Conservation (phyloP, 2,113 vertebrate species). For the Toxotes chatareus region DNA sequence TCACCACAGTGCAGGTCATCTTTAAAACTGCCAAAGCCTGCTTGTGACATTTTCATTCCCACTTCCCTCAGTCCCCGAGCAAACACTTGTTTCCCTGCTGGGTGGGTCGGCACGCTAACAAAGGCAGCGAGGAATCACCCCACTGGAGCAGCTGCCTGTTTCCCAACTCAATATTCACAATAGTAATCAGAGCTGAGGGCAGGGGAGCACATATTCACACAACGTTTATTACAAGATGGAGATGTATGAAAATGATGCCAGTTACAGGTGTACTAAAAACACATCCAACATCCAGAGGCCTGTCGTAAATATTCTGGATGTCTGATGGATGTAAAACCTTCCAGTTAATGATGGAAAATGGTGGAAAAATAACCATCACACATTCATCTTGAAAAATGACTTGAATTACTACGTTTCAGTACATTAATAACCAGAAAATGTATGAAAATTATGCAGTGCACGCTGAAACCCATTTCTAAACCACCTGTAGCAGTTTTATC, state of each 20-base stretch:
- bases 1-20: constrained; percentile 85
- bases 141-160: constrained; percentile 79
- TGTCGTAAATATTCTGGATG: background rate
- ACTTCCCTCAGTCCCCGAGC: constrained; percentile 54
- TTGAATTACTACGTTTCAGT: constrained; percentile 18
- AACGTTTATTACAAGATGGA: background rate
- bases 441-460: constrained; percentile 1
- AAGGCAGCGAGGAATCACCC: constrained; percentile 63
- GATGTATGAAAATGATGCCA: background rate
- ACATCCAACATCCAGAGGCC: background rate
- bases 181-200: constrained; percentile 65
- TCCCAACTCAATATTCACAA: constrained; percentile 76
- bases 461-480: background rate
- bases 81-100: constrained; percentile 76
- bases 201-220: background rate
- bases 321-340: background rate
- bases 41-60: constrained; percentile 71
- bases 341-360: background rate
- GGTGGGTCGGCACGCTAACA: constrained; percentile 60
- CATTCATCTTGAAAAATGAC: background rate
- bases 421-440: constrained; percentile 17
- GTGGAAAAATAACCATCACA: background rate
- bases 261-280: constrained; percentile 6
- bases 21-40: constrained; percentile 64
- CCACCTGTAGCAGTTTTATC: constrained; percentile 5